phyloP scores from a whole-genome alignment of 2,797 vertebrate species.

The Sebastes itinus region DNA sequence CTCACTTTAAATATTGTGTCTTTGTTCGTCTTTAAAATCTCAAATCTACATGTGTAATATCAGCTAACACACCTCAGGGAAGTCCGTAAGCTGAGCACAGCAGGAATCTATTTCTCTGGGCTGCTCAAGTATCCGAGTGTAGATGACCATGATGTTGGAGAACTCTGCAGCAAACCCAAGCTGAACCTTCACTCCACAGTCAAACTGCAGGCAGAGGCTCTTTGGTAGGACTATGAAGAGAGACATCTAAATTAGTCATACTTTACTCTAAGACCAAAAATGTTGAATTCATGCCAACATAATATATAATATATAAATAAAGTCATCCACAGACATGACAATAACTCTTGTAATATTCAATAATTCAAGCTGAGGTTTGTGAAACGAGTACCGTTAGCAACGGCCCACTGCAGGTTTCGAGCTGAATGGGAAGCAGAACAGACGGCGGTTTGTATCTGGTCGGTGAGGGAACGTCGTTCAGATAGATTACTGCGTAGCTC shows the following conservation, averaged over 20 bases:
- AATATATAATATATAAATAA: neutral
- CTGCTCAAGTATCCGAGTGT: conserved; percentile 82
- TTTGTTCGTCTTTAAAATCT: neutral
- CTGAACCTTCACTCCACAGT: conserved; percentile 86
- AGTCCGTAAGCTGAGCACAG: conserved; percentile 83
- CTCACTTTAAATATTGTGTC: neutral
- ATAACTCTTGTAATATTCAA: neutral
- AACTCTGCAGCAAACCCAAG: conserved; percentile 91
- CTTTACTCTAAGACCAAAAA: neutral
- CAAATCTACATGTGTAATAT: neutral
- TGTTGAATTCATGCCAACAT: too few relatives aligned
- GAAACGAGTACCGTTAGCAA: conserved; percentile 81
- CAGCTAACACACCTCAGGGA: conserved; percentile 79
- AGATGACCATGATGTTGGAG: conserved; percentile 92
- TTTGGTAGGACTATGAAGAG: conserved; percentile 80
- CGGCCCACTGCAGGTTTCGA: conserved; percentile 89
- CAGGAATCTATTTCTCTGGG: conserved; percentile 80
- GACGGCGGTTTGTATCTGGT: conserved; percentile 69
- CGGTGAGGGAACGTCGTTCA: conserved; percentile 86
- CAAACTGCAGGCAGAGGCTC: conserved; percentile 81
- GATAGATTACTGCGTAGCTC: conserved; percentile 91
- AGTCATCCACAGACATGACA: neutral
- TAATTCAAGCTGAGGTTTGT: neutral
- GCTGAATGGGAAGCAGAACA: conserved; percentile 78
- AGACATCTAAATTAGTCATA: neutral